Base-by-base conservation (phyloP, 2,888 invertebrate species). In the Bimastos eiseni region DNA sequence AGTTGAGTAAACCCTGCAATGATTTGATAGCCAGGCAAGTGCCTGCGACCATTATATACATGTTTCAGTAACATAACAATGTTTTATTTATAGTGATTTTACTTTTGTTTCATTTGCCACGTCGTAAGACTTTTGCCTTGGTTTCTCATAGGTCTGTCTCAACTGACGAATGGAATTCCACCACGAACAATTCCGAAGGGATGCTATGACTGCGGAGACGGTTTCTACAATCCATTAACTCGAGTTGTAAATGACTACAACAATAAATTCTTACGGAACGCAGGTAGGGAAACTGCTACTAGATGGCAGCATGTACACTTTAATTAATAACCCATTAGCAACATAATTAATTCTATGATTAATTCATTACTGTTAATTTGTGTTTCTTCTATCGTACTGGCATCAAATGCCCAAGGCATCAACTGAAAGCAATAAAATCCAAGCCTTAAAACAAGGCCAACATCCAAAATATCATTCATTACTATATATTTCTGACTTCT, bases 191-290 rank as follows among this genome's bases (percentile, higher is more conserved):
- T 97, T 70, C 97, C 97, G 0, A 93, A 95, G 0, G 96, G 96
- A 0, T 96, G 96, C 93, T 97, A 96, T 93, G 97, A 97, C 93
- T 96, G 96, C 0, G 97, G 96, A 0, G 97, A 97, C 93, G 97
- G 97, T 0, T 96, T 97, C 93, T 95, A 95, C 92, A 93, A 95
- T 92, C 95, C 95, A 2, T 93, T 93, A 83, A 93, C 94, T 13
- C 91, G 95, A 92, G 94, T 95, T 84, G 94, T 95, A 55, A 93
- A 93, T 11, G 94, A 94, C 92, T 95, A 95, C 92, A 94, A 95
- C 90, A 92, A 93, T 90, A 94, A 94, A 90, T 95, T 95, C 91
- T 93, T 95, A 15, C 92, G 95, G 92, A 95, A 95, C 94, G 95
- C 95, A 91, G 95, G 95, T 95, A 90, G 84, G 86, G 17, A 70